Evolutionary conservation across 2,888 invertebrate genomes (phyloP).

Genomic region (Anaspis maculata): DNA sequence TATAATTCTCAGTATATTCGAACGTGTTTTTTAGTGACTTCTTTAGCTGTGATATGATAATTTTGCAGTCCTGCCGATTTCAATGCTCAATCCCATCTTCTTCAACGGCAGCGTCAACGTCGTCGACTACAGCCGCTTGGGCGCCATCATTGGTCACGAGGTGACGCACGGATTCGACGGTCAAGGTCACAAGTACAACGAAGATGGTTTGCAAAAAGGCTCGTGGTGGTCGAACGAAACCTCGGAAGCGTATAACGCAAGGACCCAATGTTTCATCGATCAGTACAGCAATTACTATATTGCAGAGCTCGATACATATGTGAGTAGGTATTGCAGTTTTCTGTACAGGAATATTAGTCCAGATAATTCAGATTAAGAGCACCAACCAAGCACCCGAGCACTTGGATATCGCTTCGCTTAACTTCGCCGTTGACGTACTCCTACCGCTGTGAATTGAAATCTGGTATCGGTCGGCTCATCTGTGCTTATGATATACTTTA

Average conservation of each 20-base stretch:
- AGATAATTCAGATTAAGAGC: no score
- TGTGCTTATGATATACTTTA: no score
- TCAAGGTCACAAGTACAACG: slow-evolving; percentile 44
- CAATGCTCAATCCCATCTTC: slow-evolving; percentile 33
- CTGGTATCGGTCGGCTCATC: no score
- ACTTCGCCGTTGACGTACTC: no score
- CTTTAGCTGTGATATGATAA: slow-evolving; percentile 3
- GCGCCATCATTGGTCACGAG: slow-evolving; percentile 50
- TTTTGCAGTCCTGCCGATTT: slow-evolving; percentile 34
- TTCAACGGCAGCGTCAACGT: slow-evolving; percentile 34
- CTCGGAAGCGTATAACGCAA: slow-evolving; percentile 28
- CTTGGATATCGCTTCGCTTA: no score
- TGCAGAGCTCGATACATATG: slow-evolving; percentile 32
- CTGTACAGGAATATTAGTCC: no score
- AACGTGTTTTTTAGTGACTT: slow-evolving; percentile 1
- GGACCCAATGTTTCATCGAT: slow-evolving; percentile 38
- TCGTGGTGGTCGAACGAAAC: slow-evolving; percentile 39
- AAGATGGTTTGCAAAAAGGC: slow-evolving; percentile 43
- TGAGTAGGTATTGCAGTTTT: no score
- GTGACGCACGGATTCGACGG: slow-evolving; percentile 47
- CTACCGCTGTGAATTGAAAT: no score
- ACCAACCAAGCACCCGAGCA: no score
- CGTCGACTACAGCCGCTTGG: slow-evolving; percentile 49
- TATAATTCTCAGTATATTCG: slow-evolving; percentile 21
- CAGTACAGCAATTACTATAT: slow-evolving; percentile 41